These are phyloP conservation scores for Enteromius paludinosus DNA, from an alignment of 2,797 vertebrate genomes.

Conservation along the genomic window DNA sequence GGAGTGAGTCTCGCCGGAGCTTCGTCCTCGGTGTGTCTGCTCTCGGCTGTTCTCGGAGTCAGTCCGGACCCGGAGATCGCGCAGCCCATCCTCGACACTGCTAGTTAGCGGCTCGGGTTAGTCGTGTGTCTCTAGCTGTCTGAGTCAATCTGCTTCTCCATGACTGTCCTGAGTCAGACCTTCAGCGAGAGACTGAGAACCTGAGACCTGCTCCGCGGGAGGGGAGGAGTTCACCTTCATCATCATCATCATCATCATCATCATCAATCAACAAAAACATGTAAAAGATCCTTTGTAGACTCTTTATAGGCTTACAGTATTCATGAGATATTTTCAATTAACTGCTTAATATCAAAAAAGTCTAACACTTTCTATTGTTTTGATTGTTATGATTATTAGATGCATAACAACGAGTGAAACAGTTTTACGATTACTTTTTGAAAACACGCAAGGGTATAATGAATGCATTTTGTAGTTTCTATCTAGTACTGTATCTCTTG, in stretches of 20 bases:
- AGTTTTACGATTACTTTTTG: not conserved
- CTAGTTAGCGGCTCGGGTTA: not conserved
- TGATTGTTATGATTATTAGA: not conserved
- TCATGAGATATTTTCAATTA: not conserved
- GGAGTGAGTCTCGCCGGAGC: conserved; percentile 63
- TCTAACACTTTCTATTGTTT: not conserved
- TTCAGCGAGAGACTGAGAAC: not conserved
- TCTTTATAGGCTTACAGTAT: not conserved
- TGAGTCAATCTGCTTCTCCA: not conserved
- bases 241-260: conserved; percentile 1
- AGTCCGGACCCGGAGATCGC: conserved; percentile 76
- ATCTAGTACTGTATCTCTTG: not conserved
- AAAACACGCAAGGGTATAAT: not conserved
- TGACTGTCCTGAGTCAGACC: not conserved
- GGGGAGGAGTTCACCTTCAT: conserved; percentile 22
- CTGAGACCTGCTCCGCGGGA: conserved; percentile 15
- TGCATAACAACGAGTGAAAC: not conserved
- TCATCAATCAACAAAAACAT: not conserved
- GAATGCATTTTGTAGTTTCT: not conserved
- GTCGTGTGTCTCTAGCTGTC: not conserved
- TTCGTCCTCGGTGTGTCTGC: conserved; percentile 60
- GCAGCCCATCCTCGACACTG: conserved; percentile 77
- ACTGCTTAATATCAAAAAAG: not conserved
- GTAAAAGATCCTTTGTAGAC: not conserved
- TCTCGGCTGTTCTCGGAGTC: conserved; percentile 65